These are phyloP conservation scores for Dipodomys ordii DNA, from an alignment of 2,113 vertebrate species.

Conservation along the genomic window DNA sequence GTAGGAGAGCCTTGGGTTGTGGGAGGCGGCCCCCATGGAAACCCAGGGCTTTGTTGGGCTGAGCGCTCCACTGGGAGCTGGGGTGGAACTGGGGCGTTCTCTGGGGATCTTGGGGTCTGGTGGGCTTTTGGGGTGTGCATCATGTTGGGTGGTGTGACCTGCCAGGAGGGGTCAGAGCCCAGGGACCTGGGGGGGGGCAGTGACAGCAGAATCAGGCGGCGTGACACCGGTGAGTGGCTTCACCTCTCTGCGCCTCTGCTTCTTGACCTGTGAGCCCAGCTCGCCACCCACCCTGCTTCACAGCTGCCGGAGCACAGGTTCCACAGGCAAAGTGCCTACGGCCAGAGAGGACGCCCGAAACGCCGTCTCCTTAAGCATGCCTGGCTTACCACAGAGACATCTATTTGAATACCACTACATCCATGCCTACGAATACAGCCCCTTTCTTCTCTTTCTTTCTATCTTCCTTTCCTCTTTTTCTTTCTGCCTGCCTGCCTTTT, in stretches of 20 bases:
- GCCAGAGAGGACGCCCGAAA: not conserved
- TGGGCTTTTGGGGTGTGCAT: not conserved
- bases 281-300: not conserved
- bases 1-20: too few relatives aligned
- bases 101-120: not conserved
- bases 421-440: too few relatives aligned
- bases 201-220: not conserved
- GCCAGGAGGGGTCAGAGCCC: not conserved
- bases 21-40: not conserved
- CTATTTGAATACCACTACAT: not conserved
- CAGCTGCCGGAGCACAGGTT: not conserved
- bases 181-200: too few relatives aligned
- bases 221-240: not conserved
- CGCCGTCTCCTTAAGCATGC: not conserved
- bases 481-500: too few relatives aligned
- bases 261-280: not conserved
- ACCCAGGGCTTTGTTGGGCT: not conserved
- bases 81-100: not conserved
- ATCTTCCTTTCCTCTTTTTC: too few relatives aligned
- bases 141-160: not conserved
- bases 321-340: not conserved
- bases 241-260: not conserved
- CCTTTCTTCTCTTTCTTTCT: too few relatives aligned
- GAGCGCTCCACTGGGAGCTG: accelerated
- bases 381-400: not conserved